phyloP scores from a whole-genome alignment of 1,140 invertebrate genomes.

The Drosophila tani region DNA sequence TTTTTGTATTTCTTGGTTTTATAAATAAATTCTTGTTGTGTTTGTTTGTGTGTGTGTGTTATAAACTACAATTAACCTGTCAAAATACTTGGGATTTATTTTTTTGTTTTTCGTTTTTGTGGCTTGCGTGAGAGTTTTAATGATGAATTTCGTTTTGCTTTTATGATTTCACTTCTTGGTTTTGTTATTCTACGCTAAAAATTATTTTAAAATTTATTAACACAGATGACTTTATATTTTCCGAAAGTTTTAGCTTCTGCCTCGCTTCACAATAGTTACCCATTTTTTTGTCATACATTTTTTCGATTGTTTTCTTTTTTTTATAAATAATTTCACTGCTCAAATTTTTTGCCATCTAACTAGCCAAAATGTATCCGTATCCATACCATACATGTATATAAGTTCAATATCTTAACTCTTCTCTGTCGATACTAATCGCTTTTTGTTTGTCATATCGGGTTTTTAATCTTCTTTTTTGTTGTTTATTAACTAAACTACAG shows the following conservation, averaged over 20 bases:
- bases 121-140: slow-evolving; percentile 27
- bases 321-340: slow-evolving; percentile 52
- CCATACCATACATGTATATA: slow-evolving; percentile 9
- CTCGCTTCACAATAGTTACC: slow-evolving; percentile 49
- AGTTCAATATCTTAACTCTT: slow-evolving; percentile 24
- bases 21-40: slow-evolving; percentile 63
- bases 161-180: slow-evolving; percentile 51
- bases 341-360: slow-evolving; percentile 47
- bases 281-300: slow-evolving; percentile 48
- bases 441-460: slow-evolving; percentile 41
- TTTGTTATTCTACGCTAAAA: slow-evolving; percentile 76
- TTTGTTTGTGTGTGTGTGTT: slow-evolving; percentile 34
- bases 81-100: slow-evolving; percentile 47
- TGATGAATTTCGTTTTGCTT: slow-evolving; percentile 42
- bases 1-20: slow-evolving; percentile 50
- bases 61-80: slow-evolving; percentile 59
- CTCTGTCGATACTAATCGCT: slow-evolving; percentile 19
- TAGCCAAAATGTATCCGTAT: slow-evolving; percentile 42
- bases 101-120: slow-evolving; percentile 19
- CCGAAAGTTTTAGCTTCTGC: slow-evolving; percentile 60
- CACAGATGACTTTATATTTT: slow-evolving; percentile 85
- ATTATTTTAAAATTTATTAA: slow-evolving; percentile 84
- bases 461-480: slow-evolving; percentile 30
- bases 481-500: slow-evolving; percentile 57
- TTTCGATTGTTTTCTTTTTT: slow-evolving; percentile 41